A percentile compares a stretch with the other conserved stretches of the same genome.
Evolutionary conservation across 2,888 invertebrate species (phyloP).

Genomic region (Mythimna lalbum): DNA sequence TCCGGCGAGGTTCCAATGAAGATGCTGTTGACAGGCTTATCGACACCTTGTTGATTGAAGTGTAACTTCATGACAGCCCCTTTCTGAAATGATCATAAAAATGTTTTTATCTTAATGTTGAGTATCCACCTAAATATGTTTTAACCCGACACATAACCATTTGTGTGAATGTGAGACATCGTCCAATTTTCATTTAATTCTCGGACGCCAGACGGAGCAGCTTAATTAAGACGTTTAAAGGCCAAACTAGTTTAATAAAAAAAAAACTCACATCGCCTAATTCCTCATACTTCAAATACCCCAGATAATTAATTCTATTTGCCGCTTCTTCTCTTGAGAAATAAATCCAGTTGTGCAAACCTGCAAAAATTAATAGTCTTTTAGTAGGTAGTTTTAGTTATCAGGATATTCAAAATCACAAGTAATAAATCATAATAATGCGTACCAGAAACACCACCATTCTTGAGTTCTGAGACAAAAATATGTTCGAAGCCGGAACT

Average conservation of each 20-base stretch:
- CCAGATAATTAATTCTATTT: conserved; percentile 94
- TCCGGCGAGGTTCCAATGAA: conserved; percentile 97
- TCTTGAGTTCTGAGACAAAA: conserved; percentile 96
- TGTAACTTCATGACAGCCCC: conserved; percentile 94
- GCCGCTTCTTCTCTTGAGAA: conserved; percentile 94
- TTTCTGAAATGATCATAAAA: conserved; percentile 91
- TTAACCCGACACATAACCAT: too few relatives aligned
- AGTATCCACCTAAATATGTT: too few relatives aligned
- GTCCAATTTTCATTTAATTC: not conserved
- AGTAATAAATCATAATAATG: conserved; percentile 2
- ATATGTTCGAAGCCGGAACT: conserved; percentile 98
- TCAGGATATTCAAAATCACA: not conserved
- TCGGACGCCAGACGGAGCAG: not conserved
- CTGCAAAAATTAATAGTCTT: conserved; percentile 76
- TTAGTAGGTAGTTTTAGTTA: not conserved
- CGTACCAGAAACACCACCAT: conserved; percentile 92
- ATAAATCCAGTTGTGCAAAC: conserved; percentile 98
- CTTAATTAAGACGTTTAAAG: not conserved
- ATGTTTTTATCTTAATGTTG: not conserved
- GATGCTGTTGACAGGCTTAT: conserved; percentile 94
- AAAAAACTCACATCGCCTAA: conserved; percentile 92
- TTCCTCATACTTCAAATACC: conserved; percentile 93
- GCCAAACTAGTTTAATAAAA: not conserved
- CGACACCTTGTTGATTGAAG: conserved; percentile 92
- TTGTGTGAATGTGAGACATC: not conserved